These are phyloP conservation scores for Cladorhizidae sp. DNA, from an alignment of 37 sponge, comb jelly and placozoan species.

Conservation along the genomic window DNA sequence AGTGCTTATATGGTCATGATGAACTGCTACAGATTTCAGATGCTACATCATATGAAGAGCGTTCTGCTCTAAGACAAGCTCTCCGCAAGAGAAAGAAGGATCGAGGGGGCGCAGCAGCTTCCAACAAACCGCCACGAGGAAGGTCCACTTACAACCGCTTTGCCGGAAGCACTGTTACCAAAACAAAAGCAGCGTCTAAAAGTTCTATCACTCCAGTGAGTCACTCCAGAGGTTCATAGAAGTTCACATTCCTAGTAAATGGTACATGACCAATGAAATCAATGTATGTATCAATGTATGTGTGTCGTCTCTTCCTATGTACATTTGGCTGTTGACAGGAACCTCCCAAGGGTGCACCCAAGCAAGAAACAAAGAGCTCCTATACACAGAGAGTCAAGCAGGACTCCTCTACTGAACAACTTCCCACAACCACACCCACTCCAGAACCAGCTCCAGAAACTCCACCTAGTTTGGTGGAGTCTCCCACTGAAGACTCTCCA, in stretches of 20 bases:
- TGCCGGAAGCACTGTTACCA: constrained; percentile 9
- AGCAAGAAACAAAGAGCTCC: background rate
- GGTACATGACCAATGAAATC: too few species aligned
- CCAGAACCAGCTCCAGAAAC: constrained; percentile 3
- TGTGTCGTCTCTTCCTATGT: too few species aligned
- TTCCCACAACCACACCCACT: background rate
- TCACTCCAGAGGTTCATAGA: too few species aligned
- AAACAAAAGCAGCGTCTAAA: background rate
- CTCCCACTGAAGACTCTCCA: too few species aligned
- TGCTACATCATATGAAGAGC: constrained; percentile 73
- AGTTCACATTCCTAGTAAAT: too few species aligned
- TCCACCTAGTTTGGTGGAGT: background rate
- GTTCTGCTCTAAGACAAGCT: constrained; percentile 60
- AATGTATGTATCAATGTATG: too few species aligned
- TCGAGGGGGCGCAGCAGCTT: constrained; percentile 7
- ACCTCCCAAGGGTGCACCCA: background rate
- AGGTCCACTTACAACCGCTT: constrained; percentile 67
- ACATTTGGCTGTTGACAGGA: too few species aligned
- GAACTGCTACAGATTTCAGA: constrained; percentile 33
- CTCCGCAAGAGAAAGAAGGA: constrained; percentile 61
- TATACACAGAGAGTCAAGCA: background rate
- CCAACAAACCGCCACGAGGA: constrained; percentile 11
- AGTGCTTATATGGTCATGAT: background rate
- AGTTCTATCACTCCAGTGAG: background rate
- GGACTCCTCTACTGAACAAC: background rate